Base-by-base conservation (phyloP, 2,888 invertebrate species). In the Troilus luridus region DNA sequence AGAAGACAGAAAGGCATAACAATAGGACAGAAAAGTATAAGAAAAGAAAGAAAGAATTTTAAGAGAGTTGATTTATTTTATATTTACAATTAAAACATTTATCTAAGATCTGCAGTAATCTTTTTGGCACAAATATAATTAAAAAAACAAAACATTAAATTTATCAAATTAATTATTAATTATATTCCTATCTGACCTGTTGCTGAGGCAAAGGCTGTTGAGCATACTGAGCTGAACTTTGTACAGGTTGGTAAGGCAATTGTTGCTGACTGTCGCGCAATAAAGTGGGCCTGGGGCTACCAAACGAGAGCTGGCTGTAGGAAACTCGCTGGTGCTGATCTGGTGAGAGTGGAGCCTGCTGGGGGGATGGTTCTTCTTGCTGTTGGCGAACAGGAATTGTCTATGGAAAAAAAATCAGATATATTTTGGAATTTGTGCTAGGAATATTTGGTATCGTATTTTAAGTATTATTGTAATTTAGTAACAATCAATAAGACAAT, bases 291-390 rank as follows among this genome's bases (percentile, higher is more conserved):
- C 90, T 89, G 6, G 92, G 91, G 27, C 19, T 89, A 21, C 92
- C 92, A 67, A 92, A 92, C 17, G 91, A 85, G 12, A 92, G 85
- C 64, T 92, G 91, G 88, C 92, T 92, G 91, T 92, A 92, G 7
- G 92, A 92, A 17, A 91, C 85, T 21, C 90, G 60, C 9, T 90
- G 81, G 54, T 81, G 90, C 8, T 24, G 58, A 14, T 58, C 81
- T 62, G 59, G 54, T 17, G 77, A 54, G 54, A 8, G 54, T 5
- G 59, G 54, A 56, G 72, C 56, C 77, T 90, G 90, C 41, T 88
- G 88, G 8, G 54, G 21, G 14, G 56, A 9, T 56, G 85, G 85
- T 14, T 58, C 85, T 27, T 88, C 88, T 14, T 60, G 59, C 8
- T 81, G 88, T 81, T 91, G 91, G 17, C 41, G 89, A 17, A 88